Percentiles rank a stretch among this genome's conserved stretches.
phyloP scores from a whole-genome alignment of 2,888 invertebrate genomes.

The Caenorhabditis uteleia region DNA sequence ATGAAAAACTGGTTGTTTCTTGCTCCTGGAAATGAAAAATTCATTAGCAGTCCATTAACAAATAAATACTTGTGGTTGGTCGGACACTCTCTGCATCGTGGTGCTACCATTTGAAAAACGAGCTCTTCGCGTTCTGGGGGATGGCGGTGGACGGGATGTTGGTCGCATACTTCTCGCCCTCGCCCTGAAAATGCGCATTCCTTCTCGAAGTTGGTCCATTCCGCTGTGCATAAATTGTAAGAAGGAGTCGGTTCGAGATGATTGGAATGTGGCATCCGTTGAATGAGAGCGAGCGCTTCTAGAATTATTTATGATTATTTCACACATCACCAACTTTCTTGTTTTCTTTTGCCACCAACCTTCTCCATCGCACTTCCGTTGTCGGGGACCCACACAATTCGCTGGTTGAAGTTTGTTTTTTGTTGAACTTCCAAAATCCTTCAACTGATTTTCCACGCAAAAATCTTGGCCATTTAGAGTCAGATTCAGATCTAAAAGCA shows the following conservation, averaged over 20 bases:
- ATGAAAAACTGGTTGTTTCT: not conserved
- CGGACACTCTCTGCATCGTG: not conserved
- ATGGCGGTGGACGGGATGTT: conserved; percentile 45
- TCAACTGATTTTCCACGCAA: conserved; percentile 56
- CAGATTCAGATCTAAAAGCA: conserved; percentile 31
- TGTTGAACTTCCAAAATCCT: conserved; percentile 51
- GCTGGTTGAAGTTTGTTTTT: conserved; percentile 29
- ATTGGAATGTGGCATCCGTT: conserved; percentile 48
- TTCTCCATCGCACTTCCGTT: conserved; percentile 44
- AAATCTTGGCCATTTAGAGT: conserved; percentile 49
- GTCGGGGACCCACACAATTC: conserved; percentile 32
- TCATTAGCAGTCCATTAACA: not conserved
- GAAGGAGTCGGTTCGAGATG: conserved; percentile 50
- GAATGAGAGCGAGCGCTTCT: conserved; percentile 47
- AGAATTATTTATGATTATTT: not conserved
- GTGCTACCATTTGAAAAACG: conserved; percentile 29
- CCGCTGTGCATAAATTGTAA: conserved; percentile 55
- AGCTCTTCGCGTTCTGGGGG: conserved; percentile 26
- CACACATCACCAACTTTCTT: not conserved
- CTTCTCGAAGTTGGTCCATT: conserved; percentile 56
- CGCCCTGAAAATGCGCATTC: conserved; percentile 42
- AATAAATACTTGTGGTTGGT: not conserved
- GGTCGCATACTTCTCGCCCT: conserved; percentile 48
- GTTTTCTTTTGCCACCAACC: conserved; percentile 11
- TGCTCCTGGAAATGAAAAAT: conserved; percentile 1